Conservation (phyloP, 1,140 invertebrate species). For the Scaptomyza graminum region DNA sequence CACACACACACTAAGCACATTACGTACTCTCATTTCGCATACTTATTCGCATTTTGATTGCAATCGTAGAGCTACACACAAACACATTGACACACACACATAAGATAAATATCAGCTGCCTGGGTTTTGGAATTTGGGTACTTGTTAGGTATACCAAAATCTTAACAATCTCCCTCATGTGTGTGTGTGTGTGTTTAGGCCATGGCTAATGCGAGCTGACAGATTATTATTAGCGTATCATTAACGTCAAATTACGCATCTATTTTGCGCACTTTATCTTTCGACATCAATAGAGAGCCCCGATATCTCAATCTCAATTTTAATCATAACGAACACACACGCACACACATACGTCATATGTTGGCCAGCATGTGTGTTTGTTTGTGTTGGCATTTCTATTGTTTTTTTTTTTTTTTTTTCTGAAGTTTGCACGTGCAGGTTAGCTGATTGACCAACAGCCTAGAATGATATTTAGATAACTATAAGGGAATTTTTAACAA, state of each 20-base stretch:
- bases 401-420: not conserved
- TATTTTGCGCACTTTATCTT: constrained; percentile 81
- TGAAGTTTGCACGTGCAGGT: constrained; percentile 8
- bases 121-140: constrained; percentile 2
- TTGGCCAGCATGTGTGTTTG: not conserved
- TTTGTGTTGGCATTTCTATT: constrained; percentile 10
- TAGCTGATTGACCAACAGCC: constrained; percentile 6
- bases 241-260: constrained; percentile 83
- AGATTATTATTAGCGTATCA: constrained; percentile 84
- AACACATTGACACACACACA: constrained; percentile 6
- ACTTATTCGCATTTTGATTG: constrained; percentile 59
- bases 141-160: constrained; percentile 29
- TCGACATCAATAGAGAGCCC: constrained; percentile 33
- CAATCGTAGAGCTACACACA: constrained; percentile 45
- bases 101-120: constrained; percentile 67
- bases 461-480: not conserved
- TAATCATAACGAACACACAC: constrained; percentile 23
- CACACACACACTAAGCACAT: constrained; percentile 59
- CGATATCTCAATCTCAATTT: constrained; percentile 17
- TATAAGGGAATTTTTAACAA: not conserved
- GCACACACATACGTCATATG: not conserved
- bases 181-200: constrained; percentile 25
- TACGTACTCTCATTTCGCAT: constrained; percentile 29
- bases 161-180: constrained; percentile 14
- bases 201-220: constrained; percentile 73